Base-by-base conservation (phyloP, 2,113 vertebrate species). In the Archilochus colubris region DNA sequence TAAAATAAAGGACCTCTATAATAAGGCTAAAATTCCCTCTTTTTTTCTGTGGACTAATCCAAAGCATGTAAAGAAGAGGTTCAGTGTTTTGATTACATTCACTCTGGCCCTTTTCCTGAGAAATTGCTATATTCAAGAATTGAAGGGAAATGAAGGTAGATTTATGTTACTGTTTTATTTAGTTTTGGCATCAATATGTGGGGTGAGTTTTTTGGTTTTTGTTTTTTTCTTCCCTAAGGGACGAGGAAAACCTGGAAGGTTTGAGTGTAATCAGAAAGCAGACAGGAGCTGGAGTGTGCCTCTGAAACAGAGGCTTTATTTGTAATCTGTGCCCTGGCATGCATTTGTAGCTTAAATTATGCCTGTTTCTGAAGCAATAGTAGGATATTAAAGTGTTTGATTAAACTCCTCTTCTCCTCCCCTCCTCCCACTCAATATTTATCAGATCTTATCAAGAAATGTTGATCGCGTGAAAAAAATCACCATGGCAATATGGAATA, bases 391-490 rank as follows among this genome's bases (percentile, higher is more conserved):
- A 63, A 80, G 24, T 88, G 68, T 95, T 82, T 94, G 91, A 94
- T 94, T 85, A 86, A 91, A 58, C 43, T 74, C 92, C n/a, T 66
- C 68, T 94, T 69, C 94, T 93, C 93, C 88, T 87, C 72, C 87
- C 86, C 40, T 91, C 88, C 69, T 96, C 88, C 91, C 75, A 59
- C 90, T 84, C 82, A 82, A 93, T 93, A 78, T 96, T 95, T 93
- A 85, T 94, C 98, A 99, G 99, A 98, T 99, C 96, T 98, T 99
- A 97, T 99, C 99, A 61, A 98, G 98, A 96, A 99, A 99, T 96
- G 98, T 99, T 97, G 98, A 98, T 96, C 98, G 99, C 6, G 99
- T 99, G 95, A 98, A 98, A 96, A 99, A 98, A 98, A 98, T 99
- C 98, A 99, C 98, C 94, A 98, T 98, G 97, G 98, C 98, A 74